These are phyloP conservation scores for Epiblema foenella DNA, from an alignment of 2,888 invertebrate species.

Conservation along the genomic window DNA sequence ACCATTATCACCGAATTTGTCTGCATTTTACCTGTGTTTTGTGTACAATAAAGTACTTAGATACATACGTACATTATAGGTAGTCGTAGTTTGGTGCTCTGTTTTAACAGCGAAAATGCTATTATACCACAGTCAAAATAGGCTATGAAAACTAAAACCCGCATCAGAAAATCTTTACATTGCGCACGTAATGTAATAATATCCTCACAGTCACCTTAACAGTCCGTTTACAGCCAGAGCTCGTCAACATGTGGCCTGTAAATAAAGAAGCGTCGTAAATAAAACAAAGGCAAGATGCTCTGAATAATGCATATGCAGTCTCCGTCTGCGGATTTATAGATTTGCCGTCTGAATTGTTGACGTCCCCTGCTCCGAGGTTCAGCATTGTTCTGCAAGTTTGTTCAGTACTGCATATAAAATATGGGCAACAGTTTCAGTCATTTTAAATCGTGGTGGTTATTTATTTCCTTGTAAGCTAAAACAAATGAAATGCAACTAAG, in stretches of 20 bases:
- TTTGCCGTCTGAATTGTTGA: constrained; percentile 42
- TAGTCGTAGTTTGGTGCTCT: no score
- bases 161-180: neutral
- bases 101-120: no score
- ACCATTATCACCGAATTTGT: no score
- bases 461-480: neutral
- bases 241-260: constrained; percentile 39
- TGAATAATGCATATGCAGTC: constrained; percentile 43
- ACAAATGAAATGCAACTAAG: no score
- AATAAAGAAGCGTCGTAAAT: constrained; percentile 33
- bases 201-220: constrained; percentile 9
- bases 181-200: neutral
- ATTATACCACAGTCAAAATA: neutral
- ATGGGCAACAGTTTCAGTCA: neutral
- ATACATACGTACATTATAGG: no score
- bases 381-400: constrained; percentile 13
- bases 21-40: no score
- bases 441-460: neutral
- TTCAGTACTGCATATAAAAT: constrained; percentile 14
- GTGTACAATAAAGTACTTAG: no score
- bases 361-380: constrained; percentile 27
- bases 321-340: constrained; percentile 42
- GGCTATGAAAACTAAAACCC: constrained; percentile 1
- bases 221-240: constrained; percentile 27
- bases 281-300: constrained; percentile 32